A percentile compares a stretch with the other conserved stretches of the same genome.
phyloP scores from a whole-genome alignment of 1,140 invertebrate genomes.

The Lerema accius region DNA sequence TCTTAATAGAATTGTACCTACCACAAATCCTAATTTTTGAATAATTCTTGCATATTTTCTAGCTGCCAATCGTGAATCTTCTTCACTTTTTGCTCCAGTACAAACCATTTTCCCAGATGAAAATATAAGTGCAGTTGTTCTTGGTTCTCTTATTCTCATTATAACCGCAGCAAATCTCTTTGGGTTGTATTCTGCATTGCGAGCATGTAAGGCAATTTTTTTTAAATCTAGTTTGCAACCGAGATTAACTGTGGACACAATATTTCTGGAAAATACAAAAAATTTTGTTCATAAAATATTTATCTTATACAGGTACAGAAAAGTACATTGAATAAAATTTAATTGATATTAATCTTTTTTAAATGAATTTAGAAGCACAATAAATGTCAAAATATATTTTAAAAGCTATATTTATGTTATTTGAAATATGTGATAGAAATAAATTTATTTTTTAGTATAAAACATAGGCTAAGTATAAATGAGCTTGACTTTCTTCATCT shows the following conservation, averaged over 20 bases:
- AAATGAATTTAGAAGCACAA: no score
- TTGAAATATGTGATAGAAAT: no score
- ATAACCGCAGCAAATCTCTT: slow-evolving; percentile 99
- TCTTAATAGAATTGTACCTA: no score
- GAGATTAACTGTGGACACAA: slow-evolving; percentile 99
- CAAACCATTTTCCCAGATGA: slow-evolving; percentile 99
- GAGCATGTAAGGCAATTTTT: slow-evolving; percentile 98
- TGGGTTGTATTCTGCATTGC: slow-evolving; percentile 99
- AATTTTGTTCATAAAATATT: neutral
- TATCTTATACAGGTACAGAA: no score
- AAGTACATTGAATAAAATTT: no score
- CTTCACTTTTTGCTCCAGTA: slow-evolving; percentile 99
- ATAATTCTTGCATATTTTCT: slow-evolving; percentile 99
- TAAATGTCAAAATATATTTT: no score
- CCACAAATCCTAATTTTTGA: slow-evolving; percentile 98
- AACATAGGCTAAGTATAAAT: no score
- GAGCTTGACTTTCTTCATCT: no score
- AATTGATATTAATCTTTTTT: no score
- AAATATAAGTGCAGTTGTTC: slow-evolving; percentile 99
- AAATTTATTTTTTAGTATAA: no score
- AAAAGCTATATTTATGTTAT: no score
- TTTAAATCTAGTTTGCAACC: slow-evolving; percentile 98
- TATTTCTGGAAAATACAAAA: slow-evolving; percentile 87
- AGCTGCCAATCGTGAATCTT: slow-evolving; percentile 97
- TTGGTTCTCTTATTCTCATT: slow-evolving; percentile 99